Conservation (phyloP, 2,888 invertebrate species). For the Sphaerophoria rueppellii region DNA sequence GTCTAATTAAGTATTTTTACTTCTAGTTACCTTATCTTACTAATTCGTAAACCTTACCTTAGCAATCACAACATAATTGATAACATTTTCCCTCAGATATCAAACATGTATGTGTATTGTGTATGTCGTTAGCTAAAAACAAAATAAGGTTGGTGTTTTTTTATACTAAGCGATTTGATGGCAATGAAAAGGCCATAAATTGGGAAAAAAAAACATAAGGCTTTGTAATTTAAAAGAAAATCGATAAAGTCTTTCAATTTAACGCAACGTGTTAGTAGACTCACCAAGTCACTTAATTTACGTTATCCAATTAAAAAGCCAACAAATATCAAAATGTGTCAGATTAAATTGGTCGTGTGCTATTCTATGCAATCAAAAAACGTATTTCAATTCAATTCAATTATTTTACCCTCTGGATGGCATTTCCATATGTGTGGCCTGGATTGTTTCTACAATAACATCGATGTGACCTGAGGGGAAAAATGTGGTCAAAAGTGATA, state of each 20-base stretch:
- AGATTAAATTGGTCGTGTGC: conserved; percentile 65
- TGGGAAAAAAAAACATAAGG: background rate
- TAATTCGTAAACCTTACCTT: no score
- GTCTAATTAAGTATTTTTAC: no score
- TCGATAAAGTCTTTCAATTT: conserved; percentile 23
- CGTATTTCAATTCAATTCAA: conserved; percentile 73
- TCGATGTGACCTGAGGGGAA: conserved; percentile 13
- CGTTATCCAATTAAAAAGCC: conserved; percentile 69
- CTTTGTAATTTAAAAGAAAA: background rate
- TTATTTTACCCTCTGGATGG: conserved; percentile 53
- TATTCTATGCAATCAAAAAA: conserved; percentile 62
- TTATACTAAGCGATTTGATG: background rate
- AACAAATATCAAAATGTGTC: conserved; percentile 69
- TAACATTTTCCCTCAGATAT: no score
- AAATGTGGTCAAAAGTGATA: conserved; percentile 11
- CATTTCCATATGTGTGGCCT: background rate
- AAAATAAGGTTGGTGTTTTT: no score
- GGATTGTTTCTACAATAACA: background rate
- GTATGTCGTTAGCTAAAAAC: no score
- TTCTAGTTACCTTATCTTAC: no score
- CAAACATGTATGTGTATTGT: no score
- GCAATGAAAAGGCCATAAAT: no score
- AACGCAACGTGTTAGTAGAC: conserved; percentile 22
- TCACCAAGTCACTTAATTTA: conserved; percentile 60
- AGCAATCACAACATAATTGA: no score